phyloP scores from a whole-genome alignment of 2,113 vertebrate genomes.

The Recurvirostra avosetta region DNA sequence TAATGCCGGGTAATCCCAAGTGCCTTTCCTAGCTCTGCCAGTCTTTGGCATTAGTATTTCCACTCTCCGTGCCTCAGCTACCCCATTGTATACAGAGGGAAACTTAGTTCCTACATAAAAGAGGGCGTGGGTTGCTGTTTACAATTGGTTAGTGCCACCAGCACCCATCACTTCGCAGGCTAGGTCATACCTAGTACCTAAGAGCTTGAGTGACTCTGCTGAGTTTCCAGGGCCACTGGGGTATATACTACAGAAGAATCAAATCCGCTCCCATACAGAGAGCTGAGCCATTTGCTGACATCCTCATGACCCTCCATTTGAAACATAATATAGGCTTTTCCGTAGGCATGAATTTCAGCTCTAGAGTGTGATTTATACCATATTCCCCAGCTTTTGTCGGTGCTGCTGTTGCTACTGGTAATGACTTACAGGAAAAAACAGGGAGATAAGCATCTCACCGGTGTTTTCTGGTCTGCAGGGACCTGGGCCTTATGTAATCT shows the following conservation, averaged over 20 bases:
- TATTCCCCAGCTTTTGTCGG: background rate
- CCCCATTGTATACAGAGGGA: background rate
- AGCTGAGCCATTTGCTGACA: background rate
- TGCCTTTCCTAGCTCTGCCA: background rate
- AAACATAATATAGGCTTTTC: background rate
- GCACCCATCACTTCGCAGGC: background rate
- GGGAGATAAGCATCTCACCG: background rate
- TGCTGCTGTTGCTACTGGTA: background rate
- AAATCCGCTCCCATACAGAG: background rate
- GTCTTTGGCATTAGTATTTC: background rate
- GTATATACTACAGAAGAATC: background rate
- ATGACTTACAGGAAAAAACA: background rate
- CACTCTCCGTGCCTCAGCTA: background rate
- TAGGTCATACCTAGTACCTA: background rate
- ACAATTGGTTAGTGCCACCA: background rate
- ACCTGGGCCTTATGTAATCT: background rate
- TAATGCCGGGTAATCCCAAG: background rate
- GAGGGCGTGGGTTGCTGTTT: background rate
- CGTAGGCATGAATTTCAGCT: background rate
- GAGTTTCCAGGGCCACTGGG: background rate
- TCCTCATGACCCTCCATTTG: background rate
- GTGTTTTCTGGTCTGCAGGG: background rate
- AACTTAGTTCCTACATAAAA: background rate
- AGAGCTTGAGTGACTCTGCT: background rate
- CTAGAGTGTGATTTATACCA: background rate